Base-by-base conservation (phyloP, 2,888 invertebrate genomes). In the Drosophila yooni region DNA sequence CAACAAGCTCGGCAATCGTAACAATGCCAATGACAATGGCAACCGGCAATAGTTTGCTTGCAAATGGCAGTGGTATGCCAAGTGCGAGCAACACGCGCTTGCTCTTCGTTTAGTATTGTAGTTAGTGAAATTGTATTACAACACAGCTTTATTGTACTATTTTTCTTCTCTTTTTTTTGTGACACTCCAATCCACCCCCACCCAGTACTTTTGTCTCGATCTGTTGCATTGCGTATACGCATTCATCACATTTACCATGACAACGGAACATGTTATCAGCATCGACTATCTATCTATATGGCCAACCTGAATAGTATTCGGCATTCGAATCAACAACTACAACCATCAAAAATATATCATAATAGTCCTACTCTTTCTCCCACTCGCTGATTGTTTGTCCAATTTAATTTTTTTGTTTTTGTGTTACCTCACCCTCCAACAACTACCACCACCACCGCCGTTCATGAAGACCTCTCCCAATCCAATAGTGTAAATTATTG, bases 61-160 rank as follows among this genome's bases (percentile, higher is more conserved):
- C 88, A 7, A 92, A 92, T 68, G 91, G 91, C 63, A 93, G 86
- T 65, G 81, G 86, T 21, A 81, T 91, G 77, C 85, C 91, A 48
- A 91, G 84, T 74, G 83, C 88, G 15, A 91, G 89, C 66, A 76
- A 91, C 60, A 92, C 91, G 59, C 91, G 92, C 50, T 82, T 93
- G 77, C 89, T 93, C 34, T 93, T 93, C 76, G 93, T 93, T 80
- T 93, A 93, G 88, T 71, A 73, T 57, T 62, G 29, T 87, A 84
- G 70, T 84, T 84, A 88, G 88, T 27, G 29, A 74, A 84, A 81
- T 72, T 78, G 68, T 81, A 63, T 67, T 71, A 53, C 21, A 34
- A 6, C 15, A 29, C 52, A 50, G 34, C 36, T 57, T 31, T 31
- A 18, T 31, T 25, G 46, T 50, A 64, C 33, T 33, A 67, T 48